Base-by-base conservation (phyloP, 2,113 vertebrate genomes). In the Pseudorasbora parva region DNA sequence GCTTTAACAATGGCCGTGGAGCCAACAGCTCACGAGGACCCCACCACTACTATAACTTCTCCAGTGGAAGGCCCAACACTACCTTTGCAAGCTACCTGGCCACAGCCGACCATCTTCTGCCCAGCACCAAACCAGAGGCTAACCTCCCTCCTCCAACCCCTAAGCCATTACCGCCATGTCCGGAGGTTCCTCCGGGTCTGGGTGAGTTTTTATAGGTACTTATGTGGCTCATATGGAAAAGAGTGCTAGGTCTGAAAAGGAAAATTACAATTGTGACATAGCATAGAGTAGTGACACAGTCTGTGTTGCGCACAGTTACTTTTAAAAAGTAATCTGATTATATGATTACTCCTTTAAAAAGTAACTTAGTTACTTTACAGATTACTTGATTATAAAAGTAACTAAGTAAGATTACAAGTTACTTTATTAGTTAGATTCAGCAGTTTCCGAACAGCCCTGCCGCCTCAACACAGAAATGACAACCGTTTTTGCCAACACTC, bases 1-100 rank as follows among this genome's bases (percentile, higher is more conserved):
- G 96, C 90, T 99, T 99, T 93, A 97, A 97, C 93, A 96, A 96
- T 0, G 87, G 93, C 80, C 96, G 96, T 30, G 96, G 97, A 0
- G 91, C 93, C n/a, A 95, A 96, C 62, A 94, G 85, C 47, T 95
- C 95, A 3, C 94, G 92, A 1, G 92, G 92, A 75, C 43, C 92
- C 51, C 95, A 95, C 85, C 95, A 94, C 85, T 94, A 91, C 60
- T 96, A 94, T 78, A 97, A 97, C 90, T 93, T 95, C 33, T 95
- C 97, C 74, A 93, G 82, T 5, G 64, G 82, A 57, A 77, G 96
- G 88, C 94, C 95, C 84, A 97, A 96, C 77, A 68, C 95, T 62
- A 97, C 96, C 0, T 92, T 93, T 57, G 91, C 95, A 25, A 88
- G 93, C 90, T 95, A 95, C 1, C 86, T 94, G 79, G 87, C 94